These are phyloP conservation scores for Callyntrura guangdongensis DNA, from an alignment of 2,888 invertebrate species.

Conservation along the genomic window DNA sequence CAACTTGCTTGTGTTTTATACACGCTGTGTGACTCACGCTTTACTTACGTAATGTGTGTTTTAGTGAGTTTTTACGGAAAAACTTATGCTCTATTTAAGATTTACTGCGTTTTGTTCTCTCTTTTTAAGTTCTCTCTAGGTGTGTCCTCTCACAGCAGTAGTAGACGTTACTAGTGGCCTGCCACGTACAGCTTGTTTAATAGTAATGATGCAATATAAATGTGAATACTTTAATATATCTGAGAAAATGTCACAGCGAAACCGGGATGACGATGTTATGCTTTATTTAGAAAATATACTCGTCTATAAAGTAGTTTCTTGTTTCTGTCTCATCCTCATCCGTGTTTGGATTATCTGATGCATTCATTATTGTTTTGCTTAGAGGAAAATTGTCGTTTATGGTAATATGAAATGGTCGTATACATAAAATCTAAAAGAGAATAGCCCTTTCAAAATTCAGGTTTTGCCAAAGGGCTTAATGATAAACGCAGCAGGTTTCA, in stretches of 20 bases:
- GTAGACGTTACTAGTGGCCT: not conserved
- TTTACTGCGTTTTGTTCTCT: conserved; percentile 45
- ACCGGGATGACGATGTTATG: not conserved
- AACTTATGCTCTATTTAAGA: conserved; percentile 59
- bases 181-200: conserved; percentile 14
- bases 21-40: not conserved
- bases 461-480: conserved; percentile 1
- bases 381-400: conserved; percentile 17
- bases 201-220: conserved; percentile 64
- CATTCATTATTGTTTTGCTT: conserved; percentile 38
- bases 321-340: not conserved
- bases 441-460: not conserved
- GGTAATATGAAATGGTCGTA: conserved; percentile 16
- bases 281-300: not conserved
- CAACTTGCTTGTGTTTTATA: conserved; percentile 10
- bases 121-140: conserved; percentile 38
- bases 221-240: conserved; percentile 52
- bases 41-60: conserved; percentile 27
- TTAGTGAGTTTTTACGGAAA: conserved; percentile 16
- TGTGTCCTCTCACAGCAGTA: not conserved
- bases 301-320: not conserved
- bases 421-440: not conserved
- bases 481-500: not conserved
- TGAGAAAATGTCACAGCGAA: not conserved
- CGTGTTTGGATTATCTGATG: conserved; percentile 14